These are phyloP conservation scores for Rhopalosiphum padi DNA, from an alignment of 1,140 invertebrate species.

Conservation along the genomic window DNA sequence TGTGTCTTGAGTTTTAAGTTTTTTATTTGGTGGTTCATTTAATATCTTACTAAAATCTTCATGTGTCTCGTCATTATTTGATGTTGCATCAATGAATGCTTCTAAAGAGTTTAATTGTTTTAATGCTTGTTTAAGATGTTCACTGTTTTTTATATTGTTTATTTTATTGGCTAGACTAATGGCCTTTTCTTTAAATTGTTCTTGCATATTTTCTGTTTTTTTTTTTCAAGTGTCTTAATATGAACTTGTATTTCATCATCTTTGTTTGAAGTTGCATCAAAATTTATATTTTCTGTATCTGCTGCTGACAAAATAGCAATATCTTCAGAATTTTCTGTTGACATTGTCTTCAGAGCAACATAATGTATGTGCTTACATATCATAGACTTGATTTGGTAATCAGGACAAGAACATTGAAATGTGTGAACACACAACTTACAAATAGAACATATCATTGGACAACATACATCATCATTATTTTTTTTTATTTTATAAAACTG, in stretches of 20 bases:
- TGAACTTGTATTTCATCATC: neutral
- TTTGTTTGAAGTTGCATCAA: neutral
- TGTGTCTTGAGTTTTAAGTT: too few relatives aligned
- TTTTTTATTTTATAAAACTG: too few relatives aligned
- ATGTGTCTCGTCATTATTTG: neutral
- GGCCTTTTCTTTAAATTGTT: neutral
- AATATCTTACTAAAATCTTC: neutral
- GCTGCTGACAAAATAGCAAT: neutral
- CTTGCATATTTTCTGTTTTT: neutral
- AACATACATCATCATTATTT: too few relatives aligned
- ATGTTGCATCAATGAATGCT: constrained; percentile 1
- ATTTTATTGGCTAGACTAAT: neutral
- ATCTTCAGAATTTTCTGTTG: neutral
- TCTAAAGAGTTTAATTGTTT: neutral
- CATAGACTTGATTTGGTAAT: too few relatives aligned
- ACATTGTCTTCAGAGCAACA: neutral
- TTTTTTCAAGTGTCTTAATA: neutral
- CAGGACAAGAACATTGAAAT: too few relatives aligned
- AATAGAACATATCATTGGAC: too few relatives aligned
- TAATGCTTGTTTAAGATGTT: neutral
- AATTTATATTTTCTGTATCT: neutral
- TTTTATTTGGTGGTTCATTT: too few relatives aligned
- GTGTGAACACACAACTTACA: too few relatives aligned
- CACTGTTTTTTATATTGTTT: neutral
- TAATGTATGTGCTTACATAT: too few relatives aligned